Evolutionary conservation across 1,140 invertebrate genomes (phyloP), one percentile per base, ranked within the genome.

Genomic region (Drosophila eugracilis): DNA sequence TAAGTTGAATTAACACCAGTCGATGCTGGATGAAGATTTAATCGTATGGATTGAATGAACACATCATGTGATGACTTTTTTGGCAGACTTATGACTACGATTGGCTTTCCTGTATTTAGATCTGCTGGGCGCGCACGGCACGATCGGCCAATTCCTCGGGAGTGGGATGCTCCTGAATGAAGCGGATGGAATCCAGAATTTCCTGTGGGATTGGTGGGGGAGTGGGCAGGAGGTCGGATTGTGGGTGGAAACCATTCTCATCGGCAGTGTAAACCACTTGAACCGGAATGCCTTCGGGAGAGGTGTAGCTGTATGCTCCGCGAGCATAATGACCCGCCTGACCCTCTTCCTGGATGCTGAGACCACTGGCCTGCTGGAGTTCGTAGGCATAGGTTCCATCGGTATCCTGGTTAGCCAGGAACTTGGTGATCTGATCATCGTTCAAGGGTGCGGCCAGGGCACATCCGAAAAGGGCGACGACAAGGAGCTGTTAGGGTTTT

Each of bases 171-270:
- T 88, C 41, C 28, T 59, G 28, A 37, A 73, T 88, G 42, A 0
- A 88, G 0, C 17, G 41, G 32, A 88, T 53, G 41, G 65, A 12
- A 15, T 44, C 53, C 44, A 77, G 60, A 36, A 91, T 91, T 2
- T 36, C 54, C 17, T 75, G 72, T 34, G 94, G 94, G 55, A 94
- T 93, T 15, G 94, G 94, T 5, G 94, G 94, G 9, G 94, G 92
- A 0, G 93, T 94, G 6, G 94, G 94, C 37, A 94, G 75, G 75
- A 94, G 92, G n/a, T 93, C 92, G 5, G 85, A 90, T 17, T 78
- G 44, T 5, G 93, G 92, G 39, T 90, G 91, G 78, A 84, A 92
- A 9, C 92, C 94, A 58, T 93, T 93, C 65, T 93, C 93, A 72
- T 94, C 94, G 32, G 94, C 94, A 3, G 92, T 92, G 72, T 94